A percentile compares a stretch with the other conserved stretches of the same genome.
phyloP scores from a whole-genome alignment of 2,888 invertebrate species.

The Eubasilissa splendida region DNA sequence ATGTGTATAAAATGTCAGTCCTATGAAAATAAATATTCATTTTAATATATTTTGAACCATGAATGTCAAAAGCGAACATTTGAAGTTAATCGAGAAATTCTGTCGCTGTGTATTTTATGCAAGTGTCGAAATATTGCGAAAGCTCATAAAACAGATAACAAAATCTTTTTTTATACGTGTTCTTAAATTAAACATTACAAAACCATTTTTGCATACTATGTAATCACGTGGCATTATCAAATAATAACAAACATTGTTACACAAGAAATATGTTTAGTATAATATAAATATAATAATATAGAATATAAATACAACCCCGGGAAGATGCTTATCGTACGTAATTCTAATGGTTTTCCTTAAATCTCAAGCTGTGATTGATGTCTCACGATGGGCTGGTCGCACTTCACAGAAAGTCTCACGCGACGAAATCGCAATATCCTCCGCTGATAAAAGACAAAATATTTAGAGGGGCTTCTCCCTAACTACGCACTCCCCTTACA shows the following conservation, averaged over 20 bases:
- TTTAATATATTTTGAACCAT: too few species aligned
- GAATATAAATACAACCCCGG: not conserved
- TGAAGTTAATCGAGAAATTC: too few species aligned
- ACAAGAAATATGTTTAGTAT: not conserved
- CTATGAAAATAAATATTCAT: too few species aligned
- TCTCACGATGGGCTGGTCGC: slow-evolving; percentile 6
- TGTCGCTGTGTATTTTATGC: too few species aligned
- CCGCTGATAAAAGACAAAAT: slow-evolving; percentile 47
- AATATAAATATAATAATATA: not conserved
- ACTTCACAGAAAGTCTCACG: slow-evolving; percentile 19
- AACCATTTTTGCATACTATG: too few species aligned
- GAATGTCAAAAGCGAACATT: too few species aligned
- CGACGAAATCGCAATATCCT: slow-evolving; percentile 49
- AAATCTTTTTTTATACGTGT: too few species aligned
- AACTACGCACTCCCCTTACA: slow-evolving; percentile 26
- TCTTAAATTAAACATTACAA: too few species aligned
- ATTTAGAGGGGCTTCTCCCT: slow-evolving; percentile 39
- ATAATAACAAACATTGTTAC: not conserved
- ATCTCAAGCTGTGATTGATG: slow-evolving; percentile 1
- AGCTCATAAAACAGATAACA: too few species aligned
- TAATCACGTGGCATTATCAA: too few species aligned
- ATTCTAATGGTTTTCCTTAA: not conserved
- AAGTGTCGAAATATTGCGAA: too few species aligned
- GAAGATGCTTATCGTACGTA: not conserved
- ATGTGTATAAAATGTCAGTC: too few species aligned